These are phyloP conservation scores for Psittacula cyanocephala DNA, from an alignment of 2,113 vertebrate species.

Conservation along the genomic window DNA sequence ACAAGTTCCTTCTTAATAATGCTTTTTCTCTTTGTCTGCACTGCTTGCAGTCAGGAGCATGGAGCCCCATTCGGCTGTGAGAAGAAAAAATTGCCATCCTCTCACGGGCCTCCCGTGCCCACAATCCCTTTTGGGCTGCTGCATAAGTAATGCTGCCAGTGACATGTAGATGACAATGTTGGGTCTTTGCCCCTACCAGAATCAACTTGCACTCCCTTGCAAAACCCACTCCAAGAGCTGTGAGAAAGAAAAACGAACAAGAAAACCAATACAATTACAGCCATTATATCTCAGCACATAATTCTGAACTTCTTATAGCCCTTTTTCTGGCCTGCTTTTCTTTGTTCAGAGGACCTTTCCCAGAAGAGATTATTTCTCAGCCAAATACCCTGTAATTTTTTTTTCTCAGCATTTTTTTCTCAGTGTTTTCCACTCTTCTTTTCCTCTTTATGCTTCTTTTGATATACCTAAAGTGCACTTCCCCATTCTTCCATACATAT, in stretches of 20 bases:
- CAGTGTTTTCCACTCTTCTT: neutral
- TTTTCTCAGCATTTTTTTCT: neutral
- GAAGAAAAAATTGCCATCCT: neutral
- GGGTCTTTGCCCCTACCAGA: neutral
- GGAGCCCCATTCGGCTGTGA: accelerated
- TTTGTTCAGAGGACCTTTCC: neutral
- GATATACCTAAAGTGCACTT: neutral
- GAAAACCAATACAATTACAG: neutral
- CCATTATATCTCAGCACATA: neutral
- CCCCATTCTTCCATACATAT: neutral
- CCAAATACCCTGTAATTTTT: neutral
- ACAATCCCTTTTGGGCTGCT: neutral
- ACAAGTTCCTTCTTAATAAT: neutral
- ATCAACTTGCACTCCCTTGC: neutral
- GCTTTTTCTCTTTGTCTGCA: neutral
- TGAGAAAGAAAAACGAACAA: neutral
- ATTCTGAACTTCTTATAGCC: neutral
- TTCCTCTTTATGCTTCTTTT: neutral
- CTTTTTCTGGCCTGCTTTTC: neutral
- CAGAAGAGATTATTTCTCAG: neutral
- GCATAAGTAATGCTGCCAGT: neutral
- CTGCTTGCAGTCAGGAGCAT: neutral
- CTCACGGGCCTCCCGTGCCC: accelerated
- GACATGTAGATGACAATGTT: neutral
- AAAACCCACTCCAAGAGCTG: neutral